These are phyloP conservation scores for Gallirallus australis DNA, from an alignment of 2,797 vertebrate genomes.

Conservation along the genomic window DNA sequence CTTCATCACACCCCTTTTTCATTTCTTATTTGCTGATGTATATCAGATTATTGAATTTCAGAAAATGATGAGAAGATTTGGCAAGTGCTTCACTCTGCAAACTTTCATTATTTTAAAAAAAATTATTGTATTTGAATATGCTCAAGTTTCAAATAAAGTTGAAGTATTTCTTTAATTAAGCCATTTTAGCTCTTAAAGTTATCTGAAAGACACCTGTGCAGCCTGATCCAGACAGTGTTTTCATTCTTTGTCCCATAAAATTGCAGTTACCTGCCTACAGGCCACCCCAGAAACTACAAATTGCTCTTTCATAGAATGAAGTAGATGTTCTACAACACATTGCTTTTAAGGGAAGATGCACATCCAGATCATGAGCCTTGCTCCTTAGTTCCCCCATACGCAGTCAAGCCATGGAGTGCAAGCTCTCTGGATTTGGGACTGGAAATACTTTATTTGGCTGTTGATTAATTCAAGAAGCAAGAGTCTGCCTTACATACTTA, in stretches of 20 bases:
- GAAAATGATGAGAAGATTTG: constrained; percentile 36
- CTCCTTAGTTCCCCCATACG: background rate
- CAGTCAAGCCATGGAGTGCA: background rate
- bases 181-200: background rate
- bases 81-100: constrained; percentile 18
- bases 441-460: background rate
- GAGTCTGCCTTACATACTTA: accelerated
- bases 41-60: constrained; percentile 67
- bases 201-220: background rate
- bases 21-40: constrained; percentile 73
- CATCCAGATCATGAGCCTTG: background rate
- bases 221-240: background rate
- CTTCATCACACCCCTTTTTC: constrained; percentile 39
- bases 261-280: background rate
- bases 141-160: constrained; percentile 57
- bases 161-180: constrained; percentile 66
- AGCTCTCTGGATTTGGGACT: background rate
- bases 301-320: background rate
- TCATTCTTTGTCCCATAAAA: background rate
- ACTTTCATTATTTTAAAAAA: background rate
- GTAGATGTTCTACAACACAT: background rate
- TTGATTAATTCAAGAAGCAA: background rate
- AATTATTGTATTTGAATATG: constrained; percentile 34
- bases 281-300: background rate
- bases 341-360: background rate